These are phyloP conservation scores for Zaprionus ornatus DNA, from an alignment of 1,140 invertebrate species.

Conservation along the genomic window DNA sequence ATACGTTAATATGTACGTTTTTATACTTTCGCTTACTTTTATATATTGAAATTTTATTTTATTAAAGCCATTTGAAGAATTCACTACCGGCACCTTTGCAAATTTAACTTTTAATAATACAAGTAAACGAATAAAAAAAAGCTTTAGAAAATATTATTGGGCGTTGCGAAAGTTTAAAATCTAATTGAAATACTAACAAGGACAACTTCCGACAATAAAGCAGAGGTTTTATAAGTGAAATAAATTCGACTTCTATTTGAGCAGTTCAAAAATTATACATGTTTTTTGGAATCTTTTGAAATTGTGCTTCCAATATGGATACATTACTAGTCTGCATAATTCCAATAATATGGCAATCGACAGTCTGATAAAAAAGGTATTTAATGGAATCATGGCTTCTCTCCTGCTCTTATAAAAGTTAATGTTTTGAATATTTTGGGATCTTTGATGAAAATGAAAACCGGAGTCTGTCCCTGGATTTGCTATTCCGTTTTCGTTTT, in stretches of 20 bases:
- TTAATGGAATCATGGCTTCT: neutral
- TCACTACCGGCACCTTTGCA: constrained; percentile 70
- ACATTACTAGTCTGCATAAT: no score
- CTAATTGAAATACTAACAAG: neutral
- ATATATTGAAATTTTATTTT: constrained; percentile 67
- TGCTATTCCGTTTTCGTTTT: neutral
- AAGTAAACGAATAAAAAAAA: constrained; percentile 17
- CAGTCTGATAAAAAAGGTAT: neutral
- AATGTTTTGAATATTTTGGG: neutral
- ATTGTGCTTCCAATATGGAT: neutral
- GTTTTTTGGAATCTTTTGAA: neutral
- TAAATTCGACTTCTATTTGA: neutral
- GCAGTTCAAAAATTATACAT: neutral
- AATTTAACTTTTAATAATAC: constrained; percentile 19
- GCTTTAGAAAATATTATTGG: constrained; percentile 1
- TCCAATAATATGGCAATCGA: no score
- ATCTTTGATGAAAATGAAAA: constrained; percentile 7
- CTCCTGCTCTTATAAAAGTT: neutral
- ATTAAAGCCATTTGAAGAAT: constrained; percentile 81
- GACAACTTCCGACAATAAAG: neutral
- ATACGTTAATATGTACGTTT: constrained; percentile 28
- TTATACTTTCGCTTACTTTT: constrained; percentile 30
- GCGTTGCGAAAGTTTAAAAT: constrained; percentile 13
- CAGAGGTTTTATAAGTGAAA: neutral
- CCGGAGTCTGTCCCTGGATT: neutral